phyloP scores from a whole-genome alignment of 2,888 invertebrate species.

The Luperina nickerlii region DNA sequence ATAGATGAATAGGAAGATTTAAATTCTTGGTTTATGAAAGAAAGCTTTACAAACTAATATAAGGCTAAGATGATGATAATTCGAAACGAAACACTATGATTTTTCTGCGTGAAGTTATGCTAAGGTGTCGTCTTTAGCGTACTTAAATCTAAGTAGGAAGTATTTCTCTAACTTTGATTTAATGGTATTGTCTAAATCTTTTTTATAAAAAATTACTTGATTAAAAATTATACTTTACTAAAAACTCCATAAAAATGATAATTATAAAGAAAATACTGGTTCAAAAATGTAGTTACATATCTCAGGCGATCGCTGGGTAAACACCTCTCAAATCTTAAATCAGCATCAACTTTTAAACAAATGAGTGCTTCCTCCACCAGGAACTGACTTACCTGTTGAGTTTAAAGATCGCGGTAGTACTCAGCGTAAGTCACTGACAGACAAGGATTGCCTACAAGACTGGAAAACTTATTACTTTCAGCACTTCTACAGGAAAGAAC shows the following conservation, averaged over 20 bases:
- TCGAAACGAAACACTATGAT: not conserved
- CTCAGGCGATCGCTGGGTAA: not conserved
- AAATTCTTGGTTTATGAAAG: not conserved
- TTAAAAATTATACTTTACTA: not conserved
- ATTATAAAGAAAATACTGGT: not conserved
- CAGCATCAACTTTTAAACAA: not conserved
- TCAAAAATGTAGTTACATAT: not conserved
- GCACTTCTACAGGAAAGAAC: not conserved
- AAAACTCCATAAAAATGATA: not conserved
- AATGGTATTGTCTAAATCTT: not conserved
- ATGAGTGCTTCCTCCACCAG: not conserved
- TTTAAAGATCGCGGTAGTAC: conserved; percentile 11
- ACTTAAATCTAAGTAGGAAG: not conserved
- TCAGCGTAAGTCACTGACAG: conserved; percentile 18
- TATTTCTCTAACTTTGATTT: not conserved
- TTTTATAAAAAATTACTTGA: not conserved
- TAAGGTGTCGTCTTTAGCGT: too few relatives aligned
- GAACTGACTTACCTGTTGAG: conserved; percentile 40
- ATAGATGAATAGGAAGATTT: not conserved
- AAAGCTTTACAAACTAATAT: not conserved
- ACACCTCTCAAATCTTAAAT: not conserved
- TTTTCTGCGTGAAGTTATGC: not conserved
- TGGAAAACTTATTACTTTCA: conserved; percentile 20
- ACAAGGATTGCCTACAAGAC: conserved; percentile 13
- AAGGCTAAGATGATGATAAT: not conserved